Evolutionary conservation across 2,113 vertebrate species (phyloP).

Genomic region (Ictalurus punctatus): DNA sequence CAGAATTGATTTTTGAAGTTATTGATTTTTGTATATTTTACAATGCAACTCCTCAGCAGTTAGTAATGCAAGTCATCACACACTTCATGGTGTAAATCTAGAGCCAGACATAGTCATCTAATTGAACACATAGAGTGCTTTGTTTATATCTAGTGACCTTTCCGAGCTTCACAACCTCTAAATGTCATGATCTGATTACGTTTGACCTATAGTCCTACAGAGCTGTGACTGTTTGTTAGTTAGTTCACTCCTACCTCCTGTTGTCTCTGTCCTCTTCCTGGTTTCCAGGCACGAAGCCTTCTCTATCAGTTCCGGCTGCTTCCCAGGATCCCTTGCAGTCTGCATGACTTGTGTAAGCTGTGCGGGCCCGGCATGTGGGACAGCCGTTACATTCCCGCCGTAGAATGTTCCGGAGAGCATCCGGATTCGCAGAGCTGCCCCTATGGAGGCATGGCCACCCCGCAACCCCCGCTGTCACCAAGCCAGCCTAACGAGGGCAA

Average conservation of each 20-base stretch:
- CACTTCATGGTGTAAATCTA: not conserved
- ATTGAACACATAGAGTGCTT: constrained; percentile 9
- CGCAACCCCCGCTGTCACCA: constrained; percentile 69
- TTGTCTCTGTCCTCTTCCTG: constrained; percentile 30
- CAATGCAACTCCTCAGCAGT: not conserved
- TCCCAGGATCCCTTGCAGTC: constrained; percentile 91
- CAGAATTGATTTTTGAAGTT: not conserved
- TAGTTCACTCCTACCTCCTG: not conserved
- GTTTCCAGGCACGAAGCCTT: constrained; percentile 86
- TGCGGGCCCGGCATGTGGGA: constrained; percentile 98
- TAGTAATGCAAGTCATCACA: not conserved
- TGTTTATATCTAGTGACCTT: constrained; percentile 19
- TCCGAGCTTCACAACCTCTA: constrained; percentile 9
- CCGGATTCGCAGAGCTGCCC: constrained; percentile 86
- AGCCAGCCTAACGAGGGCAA: constrained; percentile 70
- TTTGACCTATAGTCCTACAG: not conserved
- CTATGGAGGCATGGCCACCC: constrained; percentile 82
- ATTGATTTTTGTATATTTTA: not conserved
- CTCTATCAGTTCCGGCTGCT: constrained; percentile 95
- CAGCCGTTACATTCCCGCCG: constrained; percentile 90
- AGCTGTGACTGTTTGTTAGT: constrained; percentile 2
- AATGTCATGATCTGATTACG: not conserved
- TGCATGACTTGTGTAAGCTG: constrained; percentile 90
- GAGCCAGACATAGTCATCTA: not conserved
- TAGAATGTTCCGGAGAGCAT: constrained; percentile 93